Evolutionary conservation across 2,888 invertebrate species (phyloP), one percentile per base, ranked within the genome.

Genomic region (Capitulum mitella): DNA sequence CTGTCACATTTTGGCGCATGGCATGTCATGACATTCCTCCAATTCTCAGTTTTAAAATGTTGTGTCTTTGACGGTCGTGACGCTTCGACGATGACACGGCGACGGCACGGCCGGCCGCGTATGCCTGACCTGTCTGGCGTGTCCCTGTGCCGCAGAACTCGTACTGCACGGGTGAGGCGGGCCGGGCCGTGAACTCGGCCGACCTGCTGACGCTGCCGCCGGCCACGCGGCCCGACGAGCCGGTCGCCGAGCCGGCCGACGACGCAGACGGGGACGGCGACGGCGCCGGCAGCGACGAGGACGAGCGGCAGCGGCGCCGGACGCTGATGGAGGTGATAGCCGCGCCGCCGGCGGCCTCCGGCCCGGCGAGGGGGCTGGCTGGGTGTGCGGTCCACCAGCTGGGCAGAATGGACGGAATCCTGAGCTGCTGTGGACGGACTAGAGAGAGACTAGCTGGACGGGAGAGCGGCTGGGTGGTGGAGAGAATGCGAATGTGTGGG

Each of bases 141-240:
- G n/a, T n/a, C n/a, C n/a, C n/a, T n/a, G n/a, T n/a, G 43, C 54
- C 37, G 6, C 70, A 70, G 89, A 93, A 94, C 88, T 93, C 94
- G 0, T 95, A 95, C 84, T 95, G 95, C 83, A 91, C 93, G 43
- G 95, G 95, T 0, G 92, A 92, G 84, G 90, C 90, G 58, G 92
- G 91, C 1, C 86, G 85, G 80, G 82, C 83, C 19, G 84, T 85
- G 5, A 83, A 84, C n/a, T 76, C 81, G 19, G 80, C 77, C n/a
- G 61, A 78, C 34, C 22, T 78, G 12, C 34, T 80, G 29, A 78
- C 78, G 0, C 43, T 48, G 46, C 80, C 48, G 78, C 80, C n/a
- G 78, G 78, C 37, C 82, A 82, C 77, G 79, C 81, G 80, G 70
- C 12, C 80, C 19, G 70, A 70, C 37, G 37, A 81, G 70, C 12